Conservation (phyloP, 1,140 invertebrate species). For the Drosophila funebris region DNA sequence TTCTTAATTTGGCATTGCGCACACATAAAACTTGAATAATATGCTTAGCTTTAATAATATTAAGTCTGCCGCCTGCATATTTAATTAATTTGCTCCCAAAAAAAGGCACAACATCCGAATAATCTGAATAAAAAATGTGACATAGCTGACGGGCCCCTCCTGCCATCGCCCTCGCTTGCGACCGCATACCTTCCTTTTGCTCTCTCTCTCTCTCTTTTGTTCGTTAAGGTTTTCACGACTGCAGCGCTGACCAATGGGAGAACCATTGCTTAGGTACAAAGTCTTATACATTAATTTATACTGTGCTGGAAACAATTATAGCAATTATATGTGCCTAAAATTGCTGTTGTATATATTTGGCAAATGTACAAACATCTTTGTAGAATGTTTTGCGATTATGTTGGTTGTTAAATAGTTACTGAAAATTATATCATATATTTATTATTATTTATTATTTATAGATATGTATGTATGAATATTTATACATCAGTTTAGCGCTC, state of each 20-base stretch:
- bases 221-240: background rate
- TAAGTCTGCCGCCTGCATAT: conserved; percentile 15
- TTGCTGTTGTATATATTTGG: too few species aligned
- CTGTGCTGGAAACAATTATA: too few species aligned
- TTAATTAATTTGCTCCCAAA: too few species aligned
- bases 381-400: too few species aligned
- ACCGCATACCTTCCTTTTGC: background rate
- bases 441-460: too few species aligned
- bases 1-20: background rate
- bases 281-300: background rate
- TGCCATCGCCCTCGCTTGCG: background rate
- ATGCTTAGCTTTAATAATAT: background rate
- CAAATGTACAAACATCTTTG: too few species aligned
- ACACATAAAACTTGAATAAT: background rate
- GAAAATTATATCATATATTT: too few species aligned
- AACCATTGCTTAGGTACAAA: background rate
- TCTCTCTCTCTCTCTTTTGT: background rate
- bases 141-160: conserved; percentile 38
- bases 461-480: too few species aligned
- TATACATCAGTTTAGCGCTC: too few species aligned
- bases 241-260: background rate
- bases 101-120: too few species aligned
- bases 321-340: too few species aligned
- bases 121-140: conserved; percentile 50
- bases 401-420: too few species aligned